Base-by-base conservation (phyloP, 2,888 invertebrate genomes). In the Nomada fabriciana region DNA sequence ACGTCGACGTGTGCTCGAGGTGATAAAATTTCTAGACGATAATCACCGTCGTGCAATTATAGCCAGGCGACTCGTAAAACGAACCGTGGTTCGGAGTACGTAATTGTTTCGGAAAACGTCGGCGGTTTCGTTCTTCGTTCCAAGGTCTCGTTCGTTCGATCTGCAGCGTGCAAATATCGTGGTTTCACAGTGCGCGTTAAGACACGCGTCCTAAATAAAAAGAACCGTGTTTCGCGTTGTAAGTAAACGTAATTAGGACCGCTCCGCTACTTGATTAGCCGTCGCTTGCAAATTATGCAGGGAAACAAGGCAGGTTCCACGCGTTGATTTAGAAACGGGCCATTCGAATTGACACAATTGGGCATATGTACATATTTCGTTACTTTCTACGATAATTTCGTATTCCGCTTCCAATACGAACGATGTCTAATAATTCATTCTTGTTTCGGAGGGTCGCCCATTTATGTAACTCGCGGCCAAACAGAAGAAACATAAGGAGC, bases 201-300 rank as follows among this genome's bases (percentile, higher is more conserved):
- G 75, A 82, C 60, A 76, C 75, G 75, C 72, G 76, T 67, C 53
- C 67, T 80, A 79, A 85, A 83, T 75, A 79, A 77, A 80, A 80
- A 65, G 73, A 88, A 82, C 68, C 71, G 63, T 67, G 43, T 81
- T 80, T 70, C 61, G 68, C 29, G 76, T 77, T 71, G 82, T 76
- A 75, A 71, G 69, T 75, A 71, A 67, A 70, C 79, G 77, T 72
- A 80, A 71, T 88, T 88, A 88, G 86, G 76, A 84, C 59, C 76
- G 60, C 77, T 71, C 68, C 74, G 86, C 65, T 72, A 87, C 50
- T 57, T 83, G 74, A 80, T 88, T 88, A 88, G 89, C 82, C 61
- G 63, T 25, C 13, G 18, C 18, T 36, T 65, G 84, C 76, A 53
- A 88, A 88, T 86, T 84, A 74, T 61, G 13, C 64, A 78, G 18